Evolutionary conservation across 23 tunicate species (phyloP), one percentile per base, ranked within the genome.

Genomic region (Trididemnum clinides): DNA sequence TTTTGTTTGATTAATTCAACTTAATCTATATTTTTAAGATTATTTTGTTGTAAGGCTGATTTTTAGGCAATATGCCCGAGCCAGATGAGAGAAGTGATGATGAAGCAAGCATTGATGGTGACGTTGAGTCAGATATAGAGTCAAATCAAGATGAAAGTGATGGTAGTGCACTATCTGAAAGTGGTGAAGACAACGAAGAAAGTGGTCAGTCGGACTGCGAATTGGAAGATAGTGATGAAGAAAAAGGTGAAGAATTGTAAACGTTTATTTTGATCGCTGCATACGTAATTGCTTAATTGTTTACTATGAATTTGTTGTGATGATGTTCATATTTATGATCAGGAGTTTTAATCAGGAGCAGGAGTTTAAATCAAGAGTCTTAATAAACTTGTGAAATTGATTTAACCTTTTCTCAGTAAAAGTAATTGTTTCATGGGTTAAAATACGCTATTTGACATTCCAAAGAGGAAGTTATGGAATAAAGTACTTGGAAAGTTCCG

Each of bases 161-260:
- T 50, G 81, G 54, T 62, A 62, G 4, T 62, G 18, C 4, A 39
- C 80, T 39, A 39, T 32, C 7, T 80, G 79, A 71, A 34, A 33
- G 15, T 34, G 86, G 81, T 66, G 82, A 66, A 20, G 79, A 58
- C 10, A 38, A 44, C 36, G 33, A 37, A 27, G 81, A 82, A n/a
- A 71, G 57, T 69, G 64, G 34, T 34, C 86, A 86, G 39, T 70
- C 39, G 26, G 65, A 34, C 21, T 33, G 20, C 36, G 85, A 87
- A 10, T 57, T 15, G 33, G 87, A 65, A 64, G 86, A 44, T 38
- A 34, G 29, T 1, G 71, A 87, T 64, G 69, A 87, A 0, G 72
- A 83, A 84, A 1, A 7, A 33, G 88, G 31, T 70, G 82, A 70
- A 4, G 23, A 35, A n/a, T 6, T 5, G 20, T 6, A n/a, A 12